Conservation (phyloP, 2,888 invertebrate species). For the Spialia ferax region DNA sequence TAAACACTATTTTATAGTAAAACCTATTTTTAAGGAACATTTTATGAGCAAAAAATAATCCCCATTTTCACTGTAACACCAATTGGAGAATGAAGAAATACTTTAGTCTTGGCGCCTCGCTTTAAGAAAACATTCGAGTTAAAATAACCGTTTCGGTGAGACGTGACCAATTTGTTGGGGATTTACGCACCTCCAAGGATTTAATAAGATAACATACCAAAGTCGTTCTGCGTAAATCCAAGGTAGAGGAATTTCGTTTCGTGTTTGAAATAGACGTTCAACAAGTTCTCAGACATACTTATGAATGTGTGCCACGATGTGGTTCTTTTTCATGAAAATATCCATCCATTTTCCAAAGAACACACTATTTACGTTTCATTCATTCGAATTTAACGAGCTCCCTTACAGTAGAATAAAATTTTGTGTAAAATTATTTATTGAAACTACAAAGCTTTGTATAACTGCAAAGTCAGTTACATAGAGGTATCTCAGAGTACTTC, state of each 20-base stretch:
- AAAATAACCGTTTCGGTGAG: slow-evolving; percentile 32
- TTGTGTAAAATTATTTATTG: background rate
- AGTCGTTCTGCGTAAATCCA: slow-evolving; percentile 12
- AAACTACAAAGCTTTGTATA: slow-evolving; percentile 2
- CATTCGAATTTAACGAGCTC: no score
- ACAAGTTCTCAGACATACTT: background rate
- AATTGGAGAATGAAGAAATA: slow-evolving; percentile 22
- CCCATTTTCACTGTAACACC: background rate
- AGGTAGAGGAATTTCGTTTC: slow-evolving; percentile 14
- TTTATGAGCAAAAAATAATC: background rate
- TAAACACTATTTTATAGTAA: background rate
- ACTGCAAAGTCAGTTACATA: slow-evolving; percentile 12
- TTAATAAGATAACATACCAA: slow-evolving; percentile 26
- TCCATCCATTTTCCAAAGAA: no score
- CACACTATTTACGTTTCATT: no score
- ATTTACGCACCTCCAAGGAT: slow-evolving; percentile 38
- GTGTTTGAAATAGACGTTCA: slow-evolving; percentile 5
- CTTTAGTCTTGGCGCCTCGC: slow-evolving; percentile 7
- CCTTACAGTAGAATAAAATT: no score
- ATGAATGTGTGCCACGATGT: background rate
- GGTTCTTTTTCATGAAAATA: no score
- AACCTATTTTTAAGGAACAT: no score
- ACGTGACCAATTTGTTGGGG: slow-evolving; percentile 40
- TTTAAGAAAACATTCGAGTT: slow-evolving; percentile 27
- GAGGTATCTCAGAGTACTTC: slow-evolving; percentile 24